These are phyloP conservation scores for Dasyprocta punctata DNA, from an alignment of 2,113 vertebrate species.

Conservation along the genomic window DNA sequence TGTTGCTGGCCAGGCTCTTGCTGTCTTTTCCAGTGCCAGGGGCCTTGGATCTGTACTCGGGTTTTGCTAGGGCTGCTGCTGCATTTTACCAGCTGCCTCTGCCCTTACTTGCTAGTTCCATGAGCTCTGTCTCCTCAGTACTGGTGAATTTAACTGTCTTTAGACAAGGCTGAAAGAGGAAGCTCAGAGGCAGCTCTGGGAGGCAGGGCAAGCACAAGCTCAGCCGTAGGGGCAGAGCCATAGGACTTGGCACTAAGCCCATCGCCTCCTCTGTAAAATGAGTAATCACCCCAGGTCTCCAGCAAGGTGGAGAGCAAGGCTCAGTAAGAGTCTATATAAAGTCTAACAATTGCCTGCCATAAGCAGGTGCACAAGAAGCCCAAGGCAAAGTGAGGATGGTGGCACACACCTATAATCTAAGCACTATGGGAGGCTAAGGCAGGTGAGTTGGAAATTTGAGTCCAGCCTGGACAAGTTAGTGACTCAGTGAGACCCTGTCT, in stretches of 20 bases:
- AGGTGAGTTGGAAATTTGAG: neutral
- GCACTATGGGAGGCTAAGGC: neutral
- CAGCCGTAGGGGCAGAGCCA: neutral
- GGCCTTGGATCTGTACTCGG: neutral
- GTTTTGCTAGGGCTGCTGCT: neutral
- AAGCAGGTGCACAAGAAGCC: neutral
- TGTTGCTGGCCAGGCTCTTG: neutral
- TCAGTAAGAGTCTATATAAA: neutral
- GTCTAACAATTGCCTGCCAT: neutral
- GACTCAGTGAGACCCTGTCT: neutral
- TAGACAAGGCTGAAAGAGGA: neutral
- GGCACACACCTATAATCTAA: neutral
- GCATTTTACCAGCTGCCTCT: neutral
- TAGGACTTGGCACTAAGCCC: neutral
- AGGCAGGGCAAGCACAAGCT: neutral
- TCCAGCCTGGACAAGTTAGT: neutral
- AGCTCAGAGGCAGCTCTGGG: neutral
- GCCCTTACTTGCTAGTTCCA: neutral
- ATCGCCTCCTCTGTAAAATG: neutral
- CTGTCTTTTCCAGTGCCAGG: too few species aligned
- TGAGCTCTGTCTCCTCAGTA: neutral
- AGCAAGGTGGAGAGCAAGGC: neutral
- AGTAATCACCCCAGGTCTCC: too few species aligned
- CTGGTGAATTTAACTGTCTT: neutral
- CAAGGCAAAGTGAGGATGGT: neutral